Evolutionary conservation across 64 coral and sea anemone species (phyloP).

Genomic region (Montipora foliosa): DNA sequence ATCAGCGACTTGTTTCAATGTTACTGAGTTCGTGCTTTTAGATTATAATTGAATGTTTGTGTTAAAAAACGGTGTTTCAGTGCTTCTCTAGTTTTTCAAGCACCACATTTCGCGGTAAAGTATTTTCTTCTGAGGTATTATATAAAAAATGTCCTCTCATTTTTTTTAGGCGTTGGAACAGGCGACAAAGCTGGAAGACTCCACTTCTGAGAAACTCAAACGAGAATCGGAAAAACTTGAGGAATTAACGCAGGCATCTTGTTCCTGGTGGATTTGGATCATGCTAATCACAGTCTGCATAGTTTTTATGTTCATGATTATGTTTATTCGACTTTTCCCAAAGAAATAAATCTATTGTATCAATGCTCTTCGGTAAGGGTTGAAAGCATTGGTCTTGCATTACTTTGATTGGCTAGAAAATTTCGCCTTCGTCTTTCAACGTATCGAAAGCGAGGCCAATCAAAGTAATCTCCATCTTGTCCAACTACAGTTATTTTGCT

Average conservation of each 20-base stretch:
- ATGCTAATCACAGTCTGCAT: constrained; percentile 76
- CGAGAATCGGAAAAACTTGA: constrained; percentile 87
- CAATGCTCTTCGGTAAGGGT: not conserved
- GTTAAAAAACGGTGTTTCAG: too few species aligned
- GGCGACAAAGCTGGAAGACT: constrained; percentile 81
- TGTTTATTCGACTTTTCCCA: constrained; percentile 94
- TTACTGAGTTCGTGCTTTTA: too few species aligned
- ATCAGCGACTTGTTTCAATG: too few species aligned
- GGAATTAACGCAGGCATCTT: constrained; percentile 77
- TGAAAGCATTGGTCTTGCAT: not conserved
- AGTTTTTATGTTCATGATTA: constrained; percentile 96
- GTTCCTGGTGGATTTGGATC: constrained; percentile 92
- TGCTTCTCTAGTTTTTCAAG: too few species aligned
- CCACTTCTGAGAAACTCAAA: constrained; percentile 87
- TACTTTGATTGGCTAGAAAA: not conserved
- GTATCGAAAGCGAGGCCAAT: too few species aligned
- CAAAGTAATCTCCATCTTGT: too few species aligned
- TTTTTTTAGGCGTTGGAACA: constrained; percentile 72
- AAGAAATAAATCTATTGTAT: constrained; percentile 21
- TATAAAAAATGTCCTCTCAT: too few species aligned
- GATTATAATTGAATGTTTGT: too few species aligned
- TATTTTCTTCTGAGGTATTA: too few species aligned
- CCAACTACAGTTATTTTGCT: too few species aligned
- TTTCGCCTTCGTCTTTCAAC: too few species aligned
- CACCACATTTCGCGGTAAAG: too few species aligned